Percentiles rank a stretch among this genome's conserved stretches.
Conservation (phyloP, 92 coral and sea anemone species). For the Zoanthus sansibaricus region DNA sequence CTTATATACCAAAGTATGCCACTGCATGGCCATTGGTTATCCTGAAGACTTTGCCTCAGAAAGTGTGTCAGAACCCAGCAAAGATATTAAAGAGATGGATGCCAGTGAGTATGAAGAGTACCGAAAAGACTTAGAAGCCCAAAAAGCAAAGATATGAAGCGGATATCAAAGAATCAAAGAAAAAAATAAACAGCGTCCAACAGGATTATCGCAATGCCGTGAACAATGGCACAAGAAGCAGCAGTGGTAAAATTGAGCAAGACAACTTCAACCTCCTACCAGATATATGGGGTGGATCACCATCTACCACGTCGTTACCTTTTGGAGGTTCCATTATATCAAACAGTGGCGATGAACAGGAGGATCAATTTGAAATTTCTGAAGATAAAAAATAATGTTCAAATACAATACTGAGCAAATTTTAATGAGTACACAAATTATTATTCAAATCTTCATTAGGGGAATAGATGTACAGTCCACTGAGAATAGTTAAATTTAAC, state of each 20-base stretch:
- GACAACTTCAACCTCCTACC: constrained; percentile 9
- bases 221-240: constrained; percentile 11
- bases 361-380: constrained; percentile 8
- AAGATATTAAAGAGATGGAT: constrained; percentile 22
- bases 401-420: not conserved
- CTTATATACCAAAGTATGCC: constrained; percentile 40
- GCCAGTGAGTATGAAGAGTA: constrained; percentile 22
- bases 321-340: constrained; percentile 16
- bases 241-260: not conserved
- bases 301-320: constrained; percentile 26
- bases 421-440: not conserved
- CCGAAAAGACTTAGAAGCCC: constrained; percentile 23
- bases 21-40: constrained; percentile 29
- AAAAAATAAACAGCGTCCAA: constrained; percentile 19
- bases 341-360: constrained; percentile 21
- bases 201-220: constrained; percentile 5
- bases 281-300: constrained; percentile 14
- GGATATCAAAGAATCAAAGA: constrained; percentile 45
- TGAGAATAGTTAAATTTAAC: not conserved
- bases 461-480: constrained; percentile 1
- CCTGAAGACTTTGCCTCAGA: constrained; percentile 31
- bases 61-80: constrained; percentile 17
- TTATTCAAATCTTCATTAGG: constrained; percentile 2
- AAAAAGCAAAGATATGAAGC: constrained; percentile 21
- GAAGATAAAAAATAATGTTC: constrained; percentile 19